Evolutionary conservation across 2,888 invertebrate genomes (phyloP).

Genomic region (Polyploca ridens): DNA sequence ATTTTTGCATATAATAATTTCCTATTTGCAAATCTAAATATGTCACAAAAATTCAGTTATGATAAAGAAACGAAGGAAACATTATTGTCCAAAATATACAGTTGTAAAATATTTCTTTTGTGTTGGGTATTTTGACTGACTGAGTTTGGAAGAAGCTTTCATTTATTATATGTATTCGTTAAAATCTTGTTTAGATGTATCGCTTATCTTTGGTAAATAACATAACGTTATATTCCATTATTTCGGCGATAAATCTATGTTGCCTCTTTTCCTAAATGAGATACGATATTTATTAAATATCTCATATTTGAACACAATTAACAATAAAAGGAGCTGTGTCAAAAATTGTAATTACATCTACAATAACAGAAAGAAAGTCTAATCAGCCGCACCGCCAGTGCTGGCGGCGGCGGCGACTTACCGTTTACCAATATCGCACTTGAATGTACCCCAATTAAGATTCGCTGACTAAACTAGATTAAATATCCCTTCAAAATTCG

Average conservation of each 20-base stretch:
- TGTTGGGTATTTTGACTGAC: no score
- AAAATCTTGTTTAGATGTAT: no score
- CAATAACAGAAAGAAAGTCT: slow-evolving; percentile 54
- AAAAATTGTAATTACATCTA: slow-evolving; percentile 47
- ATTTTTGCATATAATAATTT: neutral
- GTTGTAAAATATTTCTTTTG: no score
- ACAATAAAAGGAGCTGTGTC: slow-evolving; percentile 26
- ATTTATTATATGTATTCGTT: no score
- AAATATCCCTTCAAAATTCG: slow-evolving; percentile 59
- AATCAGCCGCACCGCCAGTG: slow-evolving; percentile 34
- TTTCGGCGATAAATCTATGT: no score
- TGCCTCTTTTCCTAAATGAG: no score
- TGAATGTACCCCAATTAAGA: slow-evolving; percentile 75
- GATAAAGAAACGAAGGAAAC: no score
- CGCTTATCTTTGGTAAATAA: no score
- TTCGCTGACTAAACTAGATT: slow-evolving; percentile 56
- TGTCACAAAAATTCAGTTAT: neutral
- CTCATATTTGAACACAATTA: neutral
- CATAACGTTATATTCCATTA: no score
- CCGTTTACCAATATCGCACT: slow-evolving; percentile 68
- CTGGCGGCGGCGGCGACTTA: slow-evolving; percentile 39
- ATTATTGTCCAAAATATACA: no score
- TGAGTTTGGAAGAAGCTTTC: no score
- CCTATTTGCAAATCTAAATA: neutral
- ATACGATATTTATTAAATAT: neutral